Percentiles rank a stretch among this genome's conserved stretches.
Conservation (phyloP, 2,888 invertebrate species). For the Junonia oenone region DNA sequence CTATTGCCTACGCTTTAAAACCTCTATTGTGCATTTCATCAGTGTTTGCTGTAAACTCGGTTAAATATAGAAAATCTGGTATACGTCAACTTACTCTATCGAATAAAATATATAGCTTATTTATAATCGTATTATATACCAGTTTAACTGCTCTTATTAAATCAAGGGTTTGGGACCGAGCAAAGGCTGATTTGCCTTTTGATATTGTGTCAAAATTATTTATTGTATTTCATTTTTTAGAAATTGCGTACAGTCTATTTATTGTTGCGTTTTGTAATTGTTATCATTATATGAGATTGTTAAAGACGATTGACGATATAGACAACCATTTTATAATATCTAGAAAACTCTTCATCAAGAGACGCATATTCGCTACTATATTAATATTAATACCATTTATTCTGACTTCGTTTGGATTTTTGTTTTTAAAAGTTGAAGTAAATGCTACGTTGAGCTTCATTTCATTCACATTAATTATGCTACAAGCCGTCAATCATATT, state of each 20-base stretch:
- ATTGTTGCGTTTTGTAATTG: slow-evolving; percentile 39
- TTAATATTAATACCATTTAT: slow-evolving; percentile 35
- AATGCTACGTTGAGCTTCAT: slow-evolving; percentile 29
- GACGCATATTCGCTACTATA: slow-evolving; percentile 34
- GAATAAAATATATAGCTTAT: slow-evolving; percentile 39
- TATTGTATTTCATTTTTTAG: slow-evolving; percentile 35
- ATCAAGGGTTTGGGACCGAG: slow-evolving; percentile 42
- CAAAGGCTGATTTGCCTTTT: slow-evolving; percentile 45
- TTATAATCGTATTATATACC: slow-evolving; percentile 33
- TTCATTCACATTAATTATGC: slow-evolving; percentile 38
- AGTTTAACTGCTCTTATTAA: slow-evolving; percentile 29
- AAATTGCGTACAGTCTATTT: slow-evolving; percentile 41
- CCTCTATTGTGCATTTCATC: slow-evolving; percentile 43
- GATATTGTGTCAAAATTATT: slow-evolving; percentile 46
- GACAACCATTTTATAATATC: slow-evolving; percentile 40
- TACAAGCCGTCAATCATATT: slow-evolving; percentile 45
- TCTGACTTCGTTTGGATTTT: slow-evolving; percentile 31
- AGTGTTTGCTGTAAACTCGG: slow-evolving; percentile 43
- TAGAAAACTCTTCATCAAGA: slow-evolving; percentile 34
- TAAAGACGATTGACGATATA: slow-evolving; percentile 40
- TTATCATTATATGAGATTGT: slow-evolving; percentile 38
- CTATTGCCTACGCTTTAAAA: slow-evolving; percentile 41
- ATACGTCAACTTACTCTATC: slow-evolving; percentile 31
- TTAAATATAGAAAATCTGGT: slow-evolving; percentile 36
- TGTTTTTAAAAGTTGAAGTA: slow-evolving; percentile 34